Evolutionary conservation across 2,797 vertebrate genomes (phyloP), one percentile per base, ranked within the genome.

Genomic region (Pempheris klunzingeri): DNA sequence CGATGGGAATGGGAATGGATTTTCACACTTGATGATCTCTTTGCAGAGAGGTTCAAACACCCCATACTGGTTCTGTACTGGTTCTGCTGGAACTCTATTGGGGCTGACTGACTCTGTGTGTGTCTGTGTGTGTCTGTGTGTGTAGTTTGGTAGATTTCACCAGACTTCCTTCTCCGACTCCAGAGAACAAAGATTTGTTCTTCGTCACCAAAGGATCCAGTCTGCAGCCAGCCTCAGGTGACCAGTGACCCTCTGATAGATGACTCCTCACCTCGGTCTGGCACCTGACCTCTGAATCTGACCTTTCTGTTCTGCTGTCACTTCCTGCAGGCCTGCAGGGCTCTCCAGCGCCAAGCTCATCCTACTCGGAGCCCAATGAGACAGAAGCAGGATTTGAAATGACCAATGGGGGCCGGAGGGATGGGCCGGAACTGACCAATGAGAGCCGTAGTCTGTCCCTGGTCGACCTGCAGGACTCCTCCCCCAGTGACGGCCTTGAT

Each of bases 141-240:
- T 80, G 22, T n/a, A 91, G 98, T 91, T 93, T 98, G 94, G 96
- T 98, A 91, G 98, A 99, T 93, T 99, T 99, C 93, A 99, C 98
- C 90, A 95, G 98, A 89, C 97, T 99, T 92, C 98, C 98, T 14
- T 99, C 98, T 91, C 98, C 98, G 64, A 99, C 98, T 88, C 97
- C 97, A 52, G 98, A 99, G 95, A 99, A 99, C 96, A 99, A 99
- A 95, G 98, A 96, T 47, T 72, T 95, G 79, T 95, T 95, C 69
- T 96, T 96, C 0, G 92, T 97, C 84, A 98, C 97, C 0, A 96
- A 96, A 92, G 96, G 96, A 71, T 96, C 95, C 14, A 95, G 96
- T 63, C 95, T 98, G 62, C 96, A 95, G 17, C 86, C 93, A 0
- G 80, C 92, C 5, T 89, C 92, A 89, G 93, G 93, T 94, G 49